phyloP scores from a whole-genome alignment of 2,797 vertebrate species.

The Buceros bicornis region DNA sequence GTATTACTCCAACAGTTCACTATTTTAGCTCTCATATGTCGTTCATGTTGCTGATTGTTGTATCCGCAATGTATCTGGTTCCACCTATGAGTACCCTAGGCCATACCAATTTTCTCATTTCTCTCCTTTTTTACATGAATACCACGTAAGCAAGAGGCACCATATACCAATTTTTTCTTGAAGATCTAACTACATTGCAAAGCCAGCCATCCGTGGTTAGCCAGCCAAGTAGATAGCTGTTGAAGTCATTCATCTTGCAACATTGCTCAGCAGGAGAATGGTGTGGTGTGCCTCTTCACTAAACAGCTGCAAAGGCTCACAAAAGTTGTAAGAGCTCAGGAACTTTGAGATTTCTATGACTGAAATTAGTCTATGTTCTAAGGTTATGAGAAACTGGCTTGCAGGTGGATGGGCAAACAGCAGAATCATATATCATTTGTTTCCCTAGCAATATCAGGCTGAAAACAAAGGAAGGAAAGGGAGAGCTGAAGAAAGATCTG shows the following conservation, averaged over 20 bases:
- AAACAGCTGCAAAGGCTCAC: not conserved
- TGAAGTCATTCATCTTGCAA: not conserved
- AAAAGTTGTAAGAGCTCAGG: not conserved
- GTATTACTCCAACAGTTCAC: not conserved
- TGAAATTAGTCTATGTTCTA: not conserved
- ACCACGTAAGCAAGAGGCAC: not conserved
- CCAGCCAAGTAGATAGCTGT: not conserved
- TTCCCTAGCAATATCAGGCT: not conserved
- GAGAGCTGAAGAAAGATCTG: not conserved
- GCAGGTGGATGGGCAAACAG: not conserved
- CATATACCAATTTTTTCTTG: not conserved
- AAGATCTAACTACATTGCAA: not conserved
- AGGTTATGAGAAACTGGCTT: not conserved
- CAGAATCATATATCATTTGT: not conserved
- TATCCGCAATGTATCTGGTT: not conserved
- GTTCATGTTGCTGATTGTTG: not conserved
- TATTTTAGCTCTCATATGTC: not conserved
- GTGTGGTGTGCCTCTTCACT: not conserved
- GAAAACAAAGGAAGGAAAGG: not conserved
- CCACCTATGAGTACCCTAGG: fast-evolving
- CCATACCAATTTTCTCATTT: not conserved
- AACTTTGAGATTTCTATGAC: not conserved
- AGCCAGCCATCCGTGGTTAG: not conserved
- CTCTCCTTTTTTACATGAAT: not conserved
- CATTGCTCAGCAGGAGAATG: fast-evolving